Evolutionary conservation across 2,113 vertebrate species (phyloP).

Genomic region (Daphoenositta chrysoptera): DNA sequence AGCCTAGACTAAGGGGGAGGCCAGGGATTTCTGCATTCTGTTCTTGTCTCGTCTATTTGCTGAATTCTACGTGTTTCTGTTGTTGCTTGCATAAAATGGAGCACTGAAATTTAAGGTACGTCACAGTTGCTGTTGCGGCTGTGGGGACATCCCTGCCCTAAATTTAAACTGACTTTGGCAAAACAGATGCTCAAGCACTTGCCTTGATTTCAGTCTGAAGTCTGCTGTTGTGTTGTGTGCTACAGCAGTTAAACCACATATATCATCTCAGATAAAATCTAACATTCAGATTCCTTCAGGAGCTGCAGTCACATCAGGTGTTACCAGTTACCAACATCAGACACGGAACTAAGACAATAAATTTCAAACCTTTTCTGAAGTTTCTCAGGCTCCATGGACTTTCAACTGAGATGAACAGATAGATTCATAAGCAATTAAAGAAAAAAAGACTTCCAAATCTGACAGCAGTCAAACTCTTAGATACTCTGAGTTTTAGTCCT

Average conservation of each 20-base stretch:
- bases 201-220: not conserved
- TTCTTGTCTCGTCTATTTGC: not conserved
- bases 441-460: not conserved
- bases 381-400: not conserved
- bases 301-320: not conserved
- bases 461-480: not conserved
- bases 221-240: not conserved
- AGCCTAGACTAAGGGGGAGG: not conserved
- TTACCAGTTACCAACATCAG: not conserved
- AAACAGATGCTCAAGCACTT: not conserved
- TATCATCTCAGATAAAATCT: not conserved
- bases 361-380: not conserved
- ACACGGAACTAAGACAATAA: not conserved
- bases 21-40: not conserved
- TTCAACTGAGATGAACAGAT: not conserved
- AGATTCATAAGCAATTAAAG: not conserved
- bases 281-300: not conserved
- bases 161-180: not conserved
- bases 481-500: not conserved
- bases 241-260: not conserved
- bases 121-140: accelerated
- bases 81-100: not conserved
- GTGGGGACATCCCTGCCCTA: not conserved
- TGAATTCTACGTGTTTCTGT: not conserved
- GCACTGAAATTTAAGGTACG: not conserved